phyloP scores from a whole-genome alignment of 2,113 vertebrate species.

The Sinocyclocheilus rhinocerous region DNA sequence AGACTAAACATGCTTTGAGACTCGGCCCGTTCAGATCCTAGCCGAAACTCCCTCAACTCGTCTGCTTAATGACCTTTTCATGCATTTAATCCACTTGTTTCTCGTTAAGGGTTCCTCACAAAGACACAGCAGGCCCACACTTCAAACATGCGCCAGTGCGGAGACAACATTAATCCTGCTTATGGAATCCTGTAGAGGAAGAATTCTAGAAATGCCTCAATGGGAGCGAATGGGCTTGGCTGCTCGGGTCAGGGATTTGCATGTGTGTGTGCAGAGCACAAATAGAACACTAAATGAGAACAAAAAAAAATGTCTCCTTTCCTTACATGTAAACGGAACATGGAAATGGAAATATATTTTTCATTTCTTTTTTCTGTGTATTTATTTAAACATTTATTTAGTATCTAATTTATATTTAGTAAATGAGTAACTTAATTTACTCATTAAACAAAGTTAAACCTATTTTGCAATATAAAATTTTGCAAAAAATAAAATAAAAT shows the following conservation, averaged over 20 bases:
- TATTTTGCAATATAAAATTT: too few relatives aligned
- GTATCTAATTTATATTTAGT: too few relatives aligned
- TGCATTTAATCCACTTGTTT: slow-evolving; percentile 11
- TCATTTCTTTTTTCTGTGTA: too few relatives aligned
- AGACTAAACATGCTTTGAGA: slow-evolving; percentile 38
- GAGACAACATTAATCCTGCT: slow-evolving; percentile 39
- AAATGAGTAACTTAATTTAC: too few relatives aligned
- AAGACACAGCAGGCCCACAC: slow-evolving; percentile 46
- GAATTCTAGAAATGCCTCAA: slow-evolving; percentile 20
- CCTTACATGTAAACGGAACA: not conserved
- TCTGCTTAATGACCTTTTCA: slow-evolving; percentile 33
- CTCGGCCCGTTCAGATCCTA: not conserved
- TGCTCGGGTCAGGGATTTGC: slow-evolving; percentile 28
- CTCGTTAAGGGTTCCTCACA: slow-evolving; percentile 27
- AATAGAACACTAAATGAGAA: not conserved
- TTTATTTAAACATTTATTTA: too few relatives aligned
- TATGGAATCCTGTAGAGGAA: slow-evolving; percentile 27
- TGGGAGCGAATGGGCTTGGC: slow-evolving; percentile 8
- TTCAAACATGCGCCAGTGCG: slow-evolving; percentile 29
- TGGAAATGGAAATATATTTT: too few relatives aligned
- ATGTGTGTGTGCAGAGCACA: too few relatives aligned
- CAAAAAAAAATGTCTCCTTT: not conserved
- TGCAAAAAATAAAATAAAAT: too few relatives aligned
- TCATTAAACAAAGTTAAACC: too few relatives aligned
- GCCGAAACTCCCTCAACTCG: slow-evolving; percentile 1